These are phyloP conservation scores for Archilochus colubris DNA, from an alignment of 2,113 vertebrate species.

Conservation along the genomic window DNA sequence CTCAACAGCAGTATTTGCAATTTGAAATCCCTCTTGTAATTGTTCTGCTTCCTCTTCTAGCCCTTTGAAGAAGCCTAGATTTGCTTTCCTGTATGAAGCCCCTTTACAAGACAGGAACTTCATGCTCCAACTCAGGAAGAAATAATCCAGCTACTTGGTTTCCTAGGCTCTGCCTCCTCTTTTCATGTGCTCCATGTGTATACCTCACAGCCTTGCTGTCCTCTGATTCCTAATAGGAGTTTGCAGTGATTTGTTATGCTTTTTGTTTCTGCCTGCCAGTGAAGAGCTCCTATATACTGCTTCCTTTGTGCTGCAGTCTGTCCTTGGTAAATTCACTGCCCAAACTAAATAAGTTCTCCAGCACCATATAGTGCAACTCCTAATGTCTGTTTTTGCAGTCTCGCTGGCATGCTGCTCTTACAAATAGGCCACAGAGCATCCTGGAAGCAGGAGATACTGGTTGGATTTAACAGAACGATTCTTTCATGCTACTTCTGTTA, in stretches of 20 bases:
- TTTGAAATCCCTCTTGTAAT: not conserved
- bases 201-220: not conserved
- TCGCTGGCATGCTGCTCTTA: not conserved
- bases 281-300: not conserved
- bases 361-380: not conserved
- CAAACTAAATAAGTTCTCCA: not conserved
- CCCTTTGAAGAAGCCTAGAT: not conserved
- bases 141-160: not conserved
- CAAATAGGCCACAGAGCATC: not conserved
- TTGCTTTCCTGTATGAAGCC: not conserved
- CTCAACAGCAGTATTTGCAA: not conserved
- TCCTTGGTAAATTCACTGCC: not conserved
- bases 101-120: not conserved
- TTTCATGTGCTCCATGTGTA: not conserved
- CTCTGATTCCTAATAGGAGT: not conserved
- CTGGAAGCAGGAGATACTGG: not conserved
- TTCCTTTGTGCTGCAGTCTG: conserved; percentile 15
- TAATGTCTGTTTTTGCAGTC: not conserved
- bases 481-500: not conserved
- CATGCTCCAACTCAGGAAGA: not conserved
- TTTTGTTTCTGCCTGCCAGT: conserved; percentile 2
- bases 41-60: not conserved
- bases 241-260: not conserved
- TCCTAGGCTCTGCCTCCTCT: not conserved
- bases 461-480: not conserved